These are phyloP conservation scores for Sula dactylatra DNA, from an alignment of 2,113 vertebrate species.

Conservation along the genomic window DNA sequence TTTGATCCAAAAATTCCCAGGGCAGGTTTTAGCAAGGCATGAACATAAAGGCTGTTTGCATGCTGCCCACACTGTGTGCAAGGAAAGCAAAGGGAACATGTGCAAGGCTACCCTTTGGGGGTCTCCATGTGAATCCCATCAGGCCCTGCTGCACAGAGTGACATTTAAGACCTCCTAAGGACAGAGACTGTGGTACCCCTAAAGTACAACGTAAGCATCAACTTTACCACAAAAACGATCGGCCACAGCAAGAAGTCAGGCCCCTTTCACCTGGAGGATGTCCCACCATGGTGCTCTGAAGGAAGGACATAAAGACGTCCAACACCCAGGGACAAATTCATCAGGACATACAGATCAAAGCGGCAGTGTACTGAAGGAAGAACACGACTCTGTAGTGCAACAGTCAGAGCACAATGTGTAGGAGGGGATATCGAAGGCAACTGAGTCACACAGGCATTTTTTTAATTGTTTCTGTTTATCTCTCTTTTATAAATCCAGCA, in stretches of 20 bases:
- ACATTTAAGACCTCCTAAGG: neutral
- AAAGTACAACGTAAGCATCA: neutral
- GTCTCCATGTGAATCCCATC: neutral
- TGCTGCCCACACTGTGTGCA: neutral
- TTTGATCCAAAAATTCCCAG: neutral
- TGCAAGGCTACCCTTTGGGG: neutral
- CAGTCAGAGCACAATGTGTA: neutral
- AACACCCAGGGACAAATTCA: neutral
- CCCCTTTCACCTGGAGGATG: neutral
- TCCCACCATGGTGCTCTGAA: neutral
- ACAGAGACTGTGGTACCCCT: neutral
- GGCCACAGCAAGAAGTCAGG: neutral
- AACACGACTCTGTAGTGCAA: neutral
- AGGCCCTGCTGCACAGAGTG: neutral
- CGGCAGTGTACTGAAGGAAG: neutral
- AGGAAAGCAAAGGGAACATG: neutral
- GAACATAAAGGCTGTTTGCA: neutral
- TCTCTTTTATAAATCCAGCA: neutral
- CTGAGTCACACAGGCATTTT: neutral
- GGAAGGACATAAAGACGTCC: neutral
- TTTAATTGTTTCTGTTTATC: neutral
- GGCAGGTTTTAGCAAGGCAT: neutral
- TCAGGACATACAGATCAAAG: neutral
- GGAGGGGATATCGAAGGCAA: neutral
- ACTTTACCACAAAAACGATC: neutral